Conservation (phyloP, 2,113 vertebrate genomes). For the Falco punctatus region DNA sequence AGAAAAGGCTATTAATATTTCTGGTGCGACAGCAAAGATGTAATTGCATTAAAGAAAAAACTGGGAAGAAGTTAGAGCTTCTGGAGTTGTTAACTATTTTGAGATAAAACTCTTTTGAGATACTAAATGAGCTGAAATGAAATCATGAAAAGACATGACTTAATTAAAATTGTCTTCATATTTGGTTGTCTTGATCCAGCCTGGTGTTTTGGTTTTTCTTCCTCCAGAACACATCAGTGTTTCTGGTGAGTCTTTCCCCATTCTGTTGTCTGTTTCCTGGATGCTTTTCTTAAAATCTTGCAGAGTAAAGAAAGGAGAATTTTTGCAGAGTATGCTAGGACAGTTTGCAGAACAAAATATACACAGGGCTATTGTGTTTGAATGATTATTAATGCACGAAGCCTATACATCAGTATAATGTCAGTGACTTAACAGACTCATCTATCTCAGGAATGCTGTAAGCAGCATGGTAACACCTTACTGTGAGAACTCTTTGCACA, state of each 20-base stretch:
- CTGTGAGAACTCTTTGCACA: slow-evolving; percentile 62
- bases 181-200: background rate
- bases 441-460: slow-evolving; percentile 44
- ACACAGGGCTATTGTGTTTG: background rate
- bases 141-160: background rate
- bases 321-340: background rate
- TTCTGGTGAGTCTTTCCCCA: background rate
- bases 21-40: background rate
- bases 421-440: slow-evolving; percentile 12
- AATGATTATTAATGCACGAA: background rate
- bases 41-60: slow-evolving; percentile 26
- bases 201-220: background rate
- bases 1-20: slow-evolving; percentile 43
- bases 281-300: background rate
- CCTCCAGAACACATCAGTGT: background rate
- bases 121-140: background rate
- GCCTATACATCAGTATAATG: background rate
- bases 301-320: background rate
- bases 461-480: background rate
- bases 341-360: background rate
- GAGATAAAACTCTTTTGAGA: background rate
- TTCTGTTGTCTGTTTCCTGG: background rate
- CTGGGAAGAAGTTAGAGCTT: background rate
- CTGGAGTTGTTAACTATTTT: background rate
- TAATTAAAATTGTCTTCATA: background rate